Base-by-base conservation (phyloP, 37 sponge, comb jelly and placozoan species). In the Haliclona indistincta region DNA sequence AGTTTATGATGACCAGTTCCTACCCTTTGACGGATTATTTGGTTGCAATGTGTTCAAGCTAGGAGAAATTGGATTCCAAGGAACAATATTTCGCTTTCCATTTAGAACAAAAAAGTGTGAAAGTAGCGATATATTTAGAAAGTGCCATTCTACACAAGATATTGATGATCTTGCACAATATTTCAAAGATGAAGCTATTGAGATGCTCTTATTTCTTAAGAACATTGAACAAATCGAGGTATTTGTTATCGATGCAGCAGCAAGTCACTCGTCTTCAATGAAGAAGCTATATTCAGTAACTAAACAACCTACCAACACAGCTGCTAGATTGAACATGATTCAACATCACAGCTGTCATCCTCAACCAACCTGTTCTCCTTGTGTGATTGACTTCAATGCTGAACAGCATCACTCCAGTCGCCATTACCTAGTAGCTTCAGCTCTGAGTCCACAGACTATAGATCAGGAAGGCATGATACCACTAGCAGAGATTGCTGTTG, bases 21-120 rank as follows among this genome's bases (percentile, higher is more conserved):
- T 15, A 17, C 86, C 89, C 25, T 93, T 79, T 78, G 64, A 82
- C 5, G 80, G 80, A 10, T 38, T 93, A 6, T 93, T 88, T 74
- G 94, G 83, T 7, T 93, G 82, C 65, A 38, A 77, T 38, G 53
- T 87, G 25, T 71, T 81, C 13, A 62, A 54, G 25, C 35, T 75
- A 3, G 25, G 7, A 26, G 56, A 25, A 1, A 73, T 62, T 4
- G 79, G 80, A 26, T 93, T 74, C 54, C 23, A 76, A 43, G 89
- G 94, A 15, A 93, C 94, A 0, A 44, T 93, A 22, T 93, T 93
- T 45, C 66, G 94, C 2, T 77, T 93, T 63, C 94, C 94, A 35
- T 68, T 89, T 32, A 77, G 94, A n/a, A 47, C 45, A 20, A 3
- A 29, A 1, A 15, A 13, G 0, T 70, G 67, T n/a, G 52, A 75